Evolutionary conservation across 2,888 invertebrate species (phyloP).

Genomic region (Polyommatus icarus): DNA sequence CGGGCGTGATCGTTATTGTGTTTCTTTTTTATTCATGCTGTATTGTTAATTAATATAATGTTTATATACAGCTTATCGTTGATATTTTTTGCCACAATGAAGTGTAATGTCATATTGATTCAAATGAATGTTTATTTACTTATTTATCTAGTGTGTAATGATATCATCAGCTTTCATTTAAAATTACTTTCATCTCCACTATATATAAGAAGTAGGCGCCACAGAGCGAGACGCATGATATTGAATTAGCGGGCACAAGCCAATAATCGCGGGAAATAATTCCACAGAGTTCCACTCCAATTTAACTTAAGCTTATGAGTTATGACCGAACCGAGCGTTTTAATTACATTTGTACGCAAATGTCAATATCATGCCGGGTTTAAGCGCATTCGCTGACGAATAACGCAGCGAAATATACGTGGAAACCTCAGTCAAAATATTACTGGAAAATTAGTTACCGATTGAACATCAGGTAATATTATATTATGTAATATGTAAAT

Average conservation of each 20-base stretch:
- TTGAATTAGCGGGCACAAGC: background rate
- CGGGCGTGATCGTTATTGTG: too few species aligned
- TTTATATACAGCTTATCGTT: too few species aligned
- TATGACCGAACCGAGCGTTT: background rate
- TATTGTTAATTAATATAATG: too few species aligned
- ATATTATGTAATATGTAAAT: background rate
- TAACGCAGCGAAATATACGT: too few species aligned
- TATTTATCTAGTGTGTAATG: too few species aligned
- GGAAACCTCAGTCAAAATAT: background rate
- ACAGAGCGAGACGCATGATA: background rate
- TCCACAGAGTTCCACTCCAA: background rate
- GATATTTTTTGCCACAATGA: too few species aligned
- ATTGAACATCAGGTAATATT: background rate
- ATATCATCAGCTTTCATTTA: too few species aligned
- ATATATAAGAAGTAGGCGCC: too few species aligned
- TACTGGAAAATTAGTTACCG: background rate
- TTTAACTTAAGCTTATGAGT: constrained; percentile 22
- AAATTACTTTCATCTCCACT: too few species aligned
- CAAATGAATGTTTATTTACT: too few species aligned
- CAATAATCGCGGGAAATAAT: background rate
- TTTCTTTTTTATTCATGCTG: too few species aligned
- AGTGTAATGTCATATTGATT: too few species aligned
- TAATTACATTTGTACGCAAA: constrained; percentile 9
- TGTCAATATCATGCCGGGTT: background rate
- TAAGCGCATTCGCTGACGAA: background rate